These are phyloP conservation scores for Sebastes iracundus DNA, from an alignment of 2,797 vertebrate genomes.

Conservation along the genomic window DNA sequence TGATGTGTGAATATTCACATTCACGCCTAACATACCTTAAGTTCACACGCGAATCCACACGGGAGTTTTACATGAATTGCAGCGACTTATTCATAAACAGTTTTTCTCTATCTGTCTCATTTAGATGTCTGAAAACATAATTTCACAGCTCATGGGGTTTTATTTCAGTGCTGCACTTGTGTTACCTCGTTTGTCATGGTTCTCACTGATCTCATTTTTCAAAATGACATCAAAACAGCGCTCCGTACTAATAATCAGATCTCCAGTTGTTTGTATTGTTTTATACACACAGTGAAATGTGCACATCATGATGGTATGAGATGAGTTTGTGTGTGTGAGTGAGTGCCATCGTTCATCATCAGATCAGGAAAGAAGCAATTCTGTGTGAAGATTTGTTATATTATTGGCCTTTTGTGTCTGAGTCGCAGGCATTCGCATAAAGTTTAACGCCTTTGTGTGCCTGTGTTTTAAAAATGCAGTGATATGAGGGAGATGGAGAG, in stretches of 20 bases:
- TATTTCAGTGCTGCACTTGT: slow-evolving; percentile 64
- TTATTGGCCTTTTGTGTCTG: slow-evolving; percentile 9
- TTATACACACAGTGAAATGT: slow-evolving; percentile 31
- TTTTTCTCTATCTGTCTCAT: slow-evolving; percentile 70
- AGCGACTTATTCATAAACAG: slow-evolving; percentile 43
- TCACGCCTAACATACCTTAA: neutral
- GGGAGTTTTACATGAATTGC: slow-evolving; percentile 27
- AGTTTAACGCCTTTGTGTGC: slow-evolving; percentile 12
- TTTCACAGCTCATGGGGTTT: slow-evolving; percentile 76
- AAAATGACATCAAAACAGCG: slow-evolving; percentile 60
- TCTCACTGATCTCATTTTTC: slow-evolving; percentile 69
- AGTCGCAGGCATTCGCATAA: slow-evolving; percentile 14
- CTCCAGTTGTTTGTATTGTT: slow-evolving; percentile 54
- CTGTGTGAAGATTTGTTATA: slow-evolving; percentile 15
- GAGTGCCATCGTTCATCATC: slow-evolving; percentile 19
- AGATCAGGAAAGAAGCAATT: slow-evolving; percentile 16
- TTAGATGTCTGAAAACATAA: slow-evolving; percentile 74
- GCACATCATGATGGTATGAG: slow-evolving; percentile 10
- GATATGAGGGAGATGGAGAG: slow-evolving; percentile 29
- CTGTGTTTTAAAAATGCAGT: slow-evolving; percentile 34
- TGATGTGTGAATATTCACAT: slow-evolving; percentile 35
- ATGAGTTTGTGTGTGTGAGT: neutral
- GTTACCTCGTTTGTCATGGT: slow-evolving; percentile 64
- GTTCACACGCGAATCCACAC: slow-evolving; percentile 4
- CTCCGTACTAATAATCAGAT: slow-evolving; percentile 45